Conservation (phyloP, 2,888 invertebrate genomes). For the Drosophila trichaetosa region DNA sequence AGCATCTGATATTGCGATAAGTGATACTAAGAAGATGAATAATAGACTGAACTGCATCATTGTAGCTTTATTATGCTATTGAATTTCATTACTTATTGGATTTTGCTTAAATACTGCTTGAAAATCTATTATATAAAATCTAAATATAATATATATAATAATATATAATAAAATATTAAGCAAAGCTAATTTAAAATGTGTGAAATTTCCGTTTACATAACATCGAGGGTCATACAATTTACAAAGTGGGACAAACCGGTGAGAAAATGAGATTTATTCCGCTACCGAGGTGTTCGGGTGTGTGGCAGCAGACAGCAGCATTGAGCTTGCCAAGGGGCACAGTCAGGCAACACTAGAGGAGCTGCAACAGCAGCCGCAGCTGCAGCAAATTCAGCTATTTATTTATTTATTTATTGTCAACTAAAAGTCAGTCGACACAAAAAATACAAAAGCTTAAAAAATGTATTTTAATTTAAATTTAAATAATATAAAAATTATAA, state of each 20-base stretch:
- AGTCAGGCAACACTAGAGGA: conserved; percentile 29
- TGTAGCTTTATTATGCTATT: not conserved
- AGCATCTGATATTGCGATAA: not conserved
- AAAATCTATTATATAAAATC: not conserved
- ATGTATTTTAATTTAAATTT: too few species aligned
- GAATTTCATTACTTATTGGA: not conserved
- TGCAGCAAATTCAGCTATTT: conserved; percentile 47
- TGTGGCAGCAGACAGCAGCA: conserved; percentile 21
- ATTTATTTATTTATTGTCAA: too few species aligned
- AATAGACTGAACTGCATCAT: not conserved
- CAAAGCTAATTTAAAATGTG: conserved; percentile 4
- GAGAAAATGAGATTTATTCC: too few species aligned
- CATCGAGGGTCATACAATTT: too few species aligned
- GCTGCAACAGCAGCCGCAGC: conserved; percentile 5
- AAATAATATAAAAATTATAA: too few species aligned
- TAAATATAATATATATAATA: not conserved
- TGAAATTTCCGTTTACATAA: not conserved
- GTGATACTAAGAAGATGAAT: not conserved
- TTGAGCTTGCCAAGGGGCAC: conserved; percentile 32
- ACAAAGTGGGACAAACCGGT: too few species aligned
- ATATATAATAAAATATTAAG: not conserved
- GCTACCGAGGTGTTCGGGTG: not conserved
- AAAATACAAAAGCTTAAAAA: too few species aligned
- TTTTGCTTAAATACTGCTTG: not conserved
- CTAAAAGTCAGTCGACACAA: too few species aligned